Evolutionary conservation across 2,797 vertebrate genomes (phyloP).

Genomic region (Carduelis carduelis): DNA sequence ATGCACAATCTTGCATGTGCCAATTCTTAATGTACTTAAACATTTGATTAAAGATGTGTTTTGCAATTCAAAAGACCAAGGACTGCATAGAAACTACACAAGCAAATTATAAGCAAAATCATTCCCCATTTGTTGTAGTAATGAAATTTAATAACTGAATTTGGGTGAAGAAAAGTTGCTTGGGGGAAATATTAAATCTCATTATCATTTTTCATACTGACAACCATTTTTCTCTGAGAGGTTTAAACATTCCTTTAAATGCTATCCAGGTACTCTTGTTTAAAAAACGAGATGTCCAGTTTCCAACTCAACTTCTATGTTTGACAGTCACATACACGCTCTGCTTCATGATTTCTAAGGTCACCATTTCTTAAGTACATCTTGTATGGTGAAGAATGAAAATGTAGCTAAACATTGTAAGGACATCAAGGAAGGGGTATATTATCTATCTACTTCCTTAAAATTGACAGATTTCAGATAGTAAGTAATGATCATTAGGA

Average conservation of each 20-base stretch:
- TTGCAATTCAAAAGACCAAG: not conserved
- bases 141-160: not conserved
- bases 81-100: not conserved
- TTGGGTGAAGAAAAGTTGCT: not conserved
- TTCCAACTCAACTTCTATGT: not conserved
- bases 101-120: not conserved
- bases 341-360: not conserved
- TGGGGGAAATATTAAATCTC: not conserved
- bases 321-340: not conserved
- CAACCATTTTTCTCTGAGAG: not conserved
- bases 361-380: not conserved
- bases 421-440: not conserved
- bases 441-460: not conserved
- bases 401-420: not conserved
- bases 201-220: not conserved
- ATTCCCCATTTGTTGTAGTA: not conserved
- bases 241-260: not conserved
- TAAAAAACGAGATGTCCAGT: not conserved
- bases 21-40: not conserved
- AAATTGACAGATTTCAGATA: not conserved
- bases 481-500: not conserved
- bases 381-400: not conserved
- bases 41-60: constrained; percentile 62
- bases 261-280: not conserved
- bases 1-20: constrained; percentile 1